A percentile compares a stretch with the other conserved stretches of the same genome.
Evolutionary conservation across 2,113 vertebrate genomes (phyloP).

Genomic region (Fulica atra): DNA sequence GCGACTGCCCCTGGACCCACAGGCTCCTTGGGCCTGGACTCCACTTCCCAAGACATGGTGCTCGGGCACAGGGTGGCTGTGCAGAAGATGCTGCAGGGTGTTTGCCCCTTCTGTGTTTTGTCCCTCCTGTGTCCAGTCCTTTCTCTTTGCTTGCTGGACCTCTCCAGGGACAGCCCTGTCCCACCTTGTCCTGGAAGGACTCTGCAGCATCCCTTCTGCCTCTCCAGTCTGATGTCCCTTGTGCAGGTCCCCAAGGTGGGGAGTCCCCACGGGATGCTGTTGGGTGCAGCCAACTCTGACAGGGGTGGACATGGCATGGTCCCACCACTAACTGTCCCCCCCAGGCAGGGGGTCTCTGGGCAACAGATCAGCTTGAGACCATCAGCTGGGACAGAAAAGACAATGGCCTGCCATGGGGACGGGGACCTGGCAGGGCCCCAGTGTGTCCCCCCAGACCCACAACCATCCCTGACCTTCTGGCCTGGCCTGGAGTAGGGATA

Average conservation of each 20-base stretch:
- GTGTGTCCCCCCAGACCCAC: background rate
- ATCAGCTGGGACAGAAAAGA: background rate
- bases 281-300: background rate
- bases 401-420: background rate
- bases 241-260: background rate
- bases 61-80: background rate
- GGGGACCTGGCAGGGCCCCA: background rate
- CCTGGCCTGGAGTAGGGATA: background rate
- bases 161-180: background rate
- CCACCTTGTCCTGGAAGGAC: background rate
- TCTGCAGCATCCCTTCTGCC: background rate
- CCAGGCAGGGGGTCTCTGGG: no score
- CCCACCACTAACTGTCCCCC: background rate
- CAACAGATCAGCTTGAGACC: background rate
- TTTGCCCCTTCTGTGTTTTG: no score
- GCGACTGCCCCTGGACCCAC: accelerated
- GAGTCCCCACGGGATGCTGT: accelerated
- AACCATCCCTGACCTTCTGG: background rate
- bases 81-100: accelerated
- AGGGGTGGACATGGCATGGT: background rate
- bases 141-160: background rate
- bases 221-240: background rate
- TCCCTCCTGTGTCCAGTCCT: accelerated
- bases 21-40: accelerated
- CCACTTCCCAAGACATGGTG: accelerated